phyloP scores from a whole-genome alignment of 2,797 vertebrate species.

The Lycodopsis pacificus region DNA sequence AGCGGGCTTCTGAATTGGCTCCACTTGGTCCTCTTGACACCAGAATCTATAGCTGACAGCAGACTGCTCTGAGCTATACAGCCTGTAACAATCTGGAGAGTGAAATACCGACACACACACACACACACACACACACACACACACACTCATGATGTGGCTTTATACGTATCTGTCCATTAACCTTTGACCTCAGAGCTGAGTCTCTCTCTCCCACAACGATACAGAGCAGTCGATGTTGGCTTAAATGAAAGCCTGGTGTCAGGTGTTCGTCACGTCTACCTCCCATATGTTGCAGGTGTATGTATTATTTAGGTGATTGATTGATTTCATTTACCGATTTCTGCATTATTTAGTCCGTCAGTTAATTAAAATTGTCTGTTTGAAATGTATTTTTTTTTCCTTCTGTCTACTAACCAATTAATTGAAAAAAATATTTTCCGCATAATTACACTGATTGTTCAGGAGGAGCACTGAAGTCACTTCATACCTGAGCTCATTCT shows the following conservation, averaged over 20 bases:
- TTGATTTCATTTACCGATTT: background rate
- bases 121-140: background rate
- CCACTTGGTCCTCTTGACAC: slow-evolving; percentile 28
- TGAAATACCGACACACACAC: background rate
- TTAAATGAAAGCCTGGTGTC: background rate
- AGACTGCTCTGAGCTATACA: background rate
- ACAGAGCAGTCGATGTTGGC: background rate
- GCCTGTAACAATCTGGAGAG: background rate
- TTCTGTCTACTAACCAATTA: background rate
- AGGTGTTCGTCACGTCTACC: background rate
- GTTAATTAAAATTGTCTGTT: background rate
- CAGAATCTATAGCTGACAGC: slow-evolving; percentile 10
- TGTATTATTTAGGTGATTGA: background rate
- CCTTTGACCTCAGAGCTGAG: slow-evolving; percentile 27
- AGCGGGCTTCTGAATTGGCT: background rate
- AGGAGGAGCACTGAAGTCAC: background rate
- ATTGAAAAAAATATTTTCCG: too few species aligned
- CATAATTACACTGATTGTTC: background rate
- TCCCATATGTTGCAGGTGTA: background rate
- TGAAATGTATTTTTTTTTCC: background rate
- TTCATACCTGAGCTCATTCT: too few species aligned
- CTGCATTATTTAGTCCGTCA: background rate
- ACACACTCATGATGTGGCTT: background rate
- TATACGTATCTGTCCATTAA: background rate
- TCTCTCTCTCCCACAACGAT: slow-evolving; percentile 11